phyloP scores from a whole-genome alignment of 64 coral and sea anemone species.

The Montipora sp. region DNA sequence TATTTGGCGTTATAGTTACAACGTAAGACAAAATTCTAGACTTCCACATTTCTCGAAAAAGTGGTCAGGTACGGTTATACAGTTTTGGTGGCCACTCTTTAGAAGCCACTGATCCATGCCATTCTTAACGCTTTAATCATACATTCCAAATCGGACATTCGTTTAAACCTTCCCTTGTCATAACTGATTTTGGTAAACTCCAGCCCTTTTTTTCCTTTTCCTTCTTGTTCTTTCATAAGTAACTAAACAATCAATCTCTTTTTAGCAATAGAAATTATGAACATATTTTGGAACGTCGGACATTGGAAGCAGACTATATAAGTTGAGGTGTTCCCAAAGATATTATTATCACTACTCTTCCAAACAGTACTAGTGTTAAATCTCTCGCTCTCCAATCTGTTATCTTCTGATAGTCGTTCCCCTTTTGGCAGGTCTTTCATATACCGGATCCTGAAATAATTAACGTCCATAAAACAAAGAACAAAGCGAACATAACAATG shows the following conservation, averaged over 20 bases:
- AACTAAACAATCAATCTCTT: neutral
- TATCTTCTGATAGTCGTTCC: too few species aligned
- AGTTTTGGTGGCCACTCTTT: neutral
- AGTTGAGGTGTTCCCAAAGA: neutral
- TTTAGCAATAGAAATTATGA: neutral
- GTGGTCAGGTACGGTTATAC: neutral
- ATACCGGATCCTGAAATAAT: too few species aligned
- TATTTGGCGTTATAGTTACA: constrained; percentile 1
- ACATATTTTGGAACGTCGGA: neutral
- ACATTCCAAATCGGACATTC: neutral
- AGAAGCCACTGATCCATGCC: constrained; percentile 19
- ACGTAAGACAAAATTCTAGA: neutral
- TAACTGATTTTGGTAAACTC: constrained; percentile 3
- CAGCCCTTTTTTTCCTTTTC: constrained; percentile 11
- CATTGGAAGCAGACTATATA: neutral
- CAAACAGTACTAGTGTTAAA: too few species aligned
- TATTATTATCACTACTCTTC: too few species aligned
- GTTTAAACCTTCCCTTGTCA: neutral
- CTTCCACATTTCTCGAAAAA: neutral
- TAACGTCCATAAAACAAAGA: too few species aligned
- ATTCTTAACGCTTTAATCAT: constrained; percentile 11
- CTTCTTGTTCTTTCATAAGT: constrained; percentile 4
- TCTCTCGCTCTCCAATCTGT: too few species aligned
- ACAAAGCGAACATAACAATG: too few species aligned
- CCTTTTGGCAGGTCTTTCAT: too few species aligned